Evolutionary conservation across 2,797 vertebrate genomes (phyloP), one percentile per base, ranked within the genome.

Genomic region (Danio tinwini): DNA sequence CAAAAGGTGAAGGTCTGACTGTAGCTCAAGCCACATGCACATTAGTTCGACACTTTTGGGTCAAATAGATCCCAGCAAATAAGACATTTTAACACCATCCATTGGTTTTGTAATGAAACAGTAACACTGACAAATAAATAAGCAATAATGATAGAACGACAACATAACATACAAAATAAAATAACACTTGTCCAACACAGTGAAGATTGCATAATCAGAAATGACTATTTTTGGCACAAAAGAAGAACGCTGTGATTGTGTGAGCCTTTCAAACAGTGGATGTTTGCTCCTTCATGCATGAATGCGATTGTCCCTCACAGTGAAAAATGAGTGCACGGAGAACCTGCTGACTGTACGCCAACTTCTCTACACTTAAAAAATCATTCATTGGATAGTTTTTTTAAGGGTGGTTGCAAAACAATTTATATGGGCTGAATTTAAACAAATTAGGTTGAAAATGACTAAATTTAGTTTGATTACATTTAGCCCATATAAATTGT

Each of bases 111-210:
- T 69, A 87, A 93, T 90, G 87, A 91, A 92, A 93, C 92, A 93
- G 92, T 91, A 93, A 94, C 89, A 90, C 82, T 91, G 91, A 93
- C 92, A 93, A 93, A 95, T 94, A 94, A 94, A 95, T 94, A 91
- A 93, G 91, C 62, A 88, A 90, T 90, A 88, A 89, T 85, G 42
- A 92, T 88, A 84, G 91, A 91, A 91, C 89, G 88, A 81, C 21
- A 37, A 29, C 14, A 29, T 29, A 29, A 29, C 29, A 29, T 1
- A 88, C 87, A 91, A 87, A 69, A 90, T 56, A 72, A 17, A 82
- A 84, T 69, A 81, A 81, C 70, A 82, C 82, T 82, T 65, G 64
- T 42, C 89, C 82, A 91, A 91, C 88, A 92, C 84, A 86, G 87
- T 93, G 86, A 90, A 85, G 90, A 91, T 93, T 92, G 91, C 91